Evolutionary conservation across 2,113 vertebrate species (phyloP), one percentile per base, ranked within the genome.

Genomic region (Carettochelys insculpta): DNA sequence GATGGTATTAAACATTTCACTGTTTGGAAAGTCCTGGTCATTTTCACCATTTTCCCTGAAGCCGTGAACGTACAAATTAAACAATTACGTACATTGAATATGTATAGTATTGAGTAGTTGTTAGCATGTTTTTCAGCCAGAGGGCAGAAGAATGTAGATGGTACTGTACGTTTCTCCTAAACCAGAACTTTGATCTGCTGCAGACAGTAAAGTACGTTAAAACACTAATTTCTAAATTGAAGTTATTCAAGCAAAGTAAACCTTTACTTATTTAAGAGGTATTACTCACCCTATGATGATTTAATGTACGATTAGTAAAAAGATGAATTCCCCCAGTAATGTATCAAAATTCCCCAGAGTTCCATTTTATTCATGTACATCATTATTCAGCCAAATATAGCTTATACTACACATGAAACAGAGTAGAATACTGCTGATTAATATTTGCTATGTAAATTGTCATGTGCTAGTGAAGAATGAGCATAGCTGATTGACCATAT

Each of bases 191-290:
- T 47, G 25, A 91, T 65, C 34, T 83, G 17, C 24, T 84, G 34
- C 73, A 92, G 83, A 53, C 43, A 92, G 56, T 77, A 88, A 5
- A 51, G 68, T 17, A 82, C 45, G 25, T 94, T 89, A 95, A 94
- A n/a, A 83, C 78, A 89, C 92, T 78, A 93, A 82, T 93, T 94
- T 85, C 43, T 85, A 92, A 95, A 94, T 54, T 90, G 51, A 79
- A 94, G 90, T 95, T 93, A 93, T 77, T 88, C 41, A 94, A 85
- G 85, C 41, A 88, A 94, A 93, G 58, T 83, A 89, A 79, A 85
- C 8, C 11, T 90, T 95, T 96, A 96, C 83, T 95, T 95, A 95
- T 90, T 94, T 93, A 93, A 93, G 13, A 81, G 77, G n/a, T 90
- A 13, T 94, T 97, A 95, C 92, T 94, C 65, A 87, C 87, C 43